These are phyloP conservation scores for Mystacornis crossleyi DNA, from an alignment of 2,113 vertebrate species.

Conservation along the genomic window DNA sequence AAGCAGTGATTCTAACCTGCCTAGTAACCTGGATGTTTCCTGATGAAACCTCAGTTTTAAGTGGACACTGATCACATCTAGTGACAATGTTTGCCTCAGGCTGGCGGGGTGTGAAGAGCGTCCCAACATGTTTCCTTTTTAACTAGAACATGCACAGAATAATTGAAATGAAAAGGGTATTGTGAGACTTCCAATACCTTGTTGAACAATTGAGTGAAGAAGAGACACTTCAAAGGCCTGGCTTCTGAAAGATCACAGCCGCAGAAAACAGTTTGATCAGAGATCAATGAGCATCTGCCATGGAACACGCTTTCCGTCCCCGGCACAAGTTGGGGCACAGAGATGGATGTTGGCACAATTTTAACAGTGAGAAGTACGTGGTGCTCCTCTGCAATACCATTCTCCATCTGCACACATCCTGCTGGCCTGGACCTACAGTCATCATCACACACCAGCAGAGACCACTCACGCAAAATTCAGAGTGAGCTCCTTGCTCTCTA, in stretches of 20 bases:
- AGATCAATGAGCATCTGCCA: neutral
- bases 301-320: neutral
- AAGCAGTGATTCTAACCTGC: neutral
- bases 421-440: neutral
- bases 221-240: neutral
- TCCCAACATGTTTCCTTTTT: neutral
- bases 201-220: neutral
- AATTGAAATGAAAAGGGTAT: neutral
- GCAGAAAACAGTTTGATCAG: neutral
- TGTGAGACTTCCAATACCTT: neutral
- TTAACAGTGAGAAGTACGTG: neutral
- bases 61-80: neutral
- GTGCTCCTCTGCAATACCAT: neutral
- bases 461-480: neutral
- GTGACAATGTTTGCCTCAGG: neutral
- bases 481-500: neutral
- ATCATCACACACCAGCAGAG: neutral
- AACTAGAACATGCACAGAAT: neutral
- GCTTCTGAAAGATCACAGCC: neutral
- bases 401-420: neutral
- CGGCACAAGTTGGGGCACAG: neutral
- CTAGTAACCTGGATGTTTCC: neutral
- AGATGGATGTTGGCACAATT: neutral
- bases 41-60: neutral
- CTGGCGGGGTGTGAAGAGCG: rapidly evolving